Evolutionary conservation across 2,888 invertebrate species (phyloP).

Genomic region (Agrotis exclamationis): DNA sequence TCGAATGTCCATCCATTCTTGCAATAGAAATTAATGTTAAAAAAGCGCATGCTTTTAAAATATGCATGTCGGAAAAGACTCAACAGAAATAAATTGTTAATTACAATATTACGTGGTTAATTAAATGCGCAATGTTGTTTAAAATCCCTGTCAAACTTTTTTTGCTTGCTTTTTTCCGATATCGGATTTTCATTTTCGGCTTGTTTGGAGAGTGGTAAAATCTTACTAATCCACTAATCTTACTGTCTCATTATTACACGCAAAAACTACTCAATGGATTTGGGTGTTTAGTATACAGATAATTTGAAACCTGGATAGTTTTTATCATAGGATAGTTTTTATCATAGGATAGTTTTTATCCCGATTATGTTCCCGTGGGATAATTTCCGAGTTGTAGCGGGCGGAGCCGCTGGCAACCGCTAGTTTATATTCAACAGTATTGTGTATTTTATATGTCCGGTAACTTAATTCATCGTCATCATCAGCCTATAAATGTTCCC

Average conservation of each 20-base stretch:
- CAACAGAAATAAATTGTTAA: slow-evolving; percentile 46
- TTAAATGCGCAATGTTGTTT: slow-evolving; percentile 52
- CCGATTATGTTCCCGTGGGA: too few species aligned
- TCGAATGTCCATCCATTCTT: slow-evolving; percentile 13
- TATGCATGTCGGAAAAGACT: slow-evolving; percentile 21
- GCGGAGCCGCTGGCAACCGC: too few species aligned
- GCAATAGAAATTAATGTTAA: slow-evolving; percentile 28
- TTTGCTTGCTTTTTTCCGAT: slow-evolving; percentile 26
- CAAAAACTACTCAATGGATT: too few species aligned
- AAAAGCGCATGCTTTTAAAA: slow-evolving; percentile 45
- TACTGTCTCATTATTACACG: too few species aligned
- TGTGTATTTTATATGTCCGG: neutral
- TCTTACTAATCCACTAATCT: too few species aligned
- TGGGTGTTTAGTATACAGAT: too few species aligned
- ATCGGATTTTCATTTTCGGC: neutral
- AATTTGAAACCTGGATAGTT: too few species aligned
- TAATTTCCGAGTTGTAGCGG: too few species aligned
- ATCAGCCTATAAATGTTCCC: too few species aligned
- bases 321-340: too few species aligned
- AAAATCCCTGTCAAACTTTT: slow-evolving; percentile 25
- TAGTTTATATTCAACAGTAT: neutral
- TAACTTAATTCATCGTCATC: neutral
- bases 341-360: too few species aligned
- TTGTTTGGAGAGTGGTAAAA: slow-evolving; percentile 6
- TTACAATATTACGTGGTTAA: slow-evolving; percentile 55